Evolutionary conservation across 2,113 vertebrate genomes (phyloP), one percentile per base, ranked within the genome.

Genomic region (Tinamus guttatus): DNA sequence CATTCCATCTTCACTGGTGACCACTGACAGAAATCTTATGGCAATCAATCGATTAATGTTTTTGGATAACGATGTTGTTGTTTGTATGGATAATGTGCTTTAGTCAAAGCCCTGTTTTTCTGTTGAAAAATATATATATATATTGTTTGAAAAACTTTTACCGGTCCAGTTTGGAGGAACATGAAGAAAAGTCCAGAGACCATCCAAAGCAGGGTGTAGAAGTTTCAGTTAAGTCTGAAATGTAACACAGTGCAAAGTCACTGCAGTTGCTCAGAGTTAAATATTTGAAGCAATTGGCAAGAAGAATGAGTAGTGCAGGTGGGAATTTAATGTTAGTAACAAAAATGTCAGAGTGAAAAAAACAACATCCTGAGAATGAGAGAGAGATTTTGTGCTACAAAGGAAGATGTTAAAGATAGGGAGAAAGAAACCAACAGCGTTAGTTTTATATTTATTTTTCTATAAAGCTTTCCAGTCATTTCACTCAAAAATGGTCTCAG

Each of bases 361-460:
- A 84, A 34, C 1, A 34, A 18, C 0, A 13, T 19, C 5, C 28
- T 5, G 5, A 40, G 3, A 43, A 27, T 2, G 62, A 6, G 7
- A 67, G 78, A 27, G 67, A 7, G 3, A 11, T 41, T 75, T 91
- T 52, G 5, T 79, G 13, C 14, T 51, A 28, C 9, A 63, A 70
- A 45, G 34, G 1, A 60, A 9, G 1, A 45, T 81, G 56, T 89
- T 25, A 52, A 64, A 89, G 24, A 45, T 8, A 12, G 7, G 7
- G 36, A 69, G 49, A 68, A 77, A 81, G 41, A 84, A 81, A 75
- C 2, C 9, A 43, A n/a, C 2, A 21, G 28, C 20, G 7, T 17
- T 19, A 81, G 10, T 68, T 51, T 45, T 15, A 32, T 67, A 54
- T 60, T 63, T 79, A 22, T 22, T 65, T 12, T 77, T 69, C n/a